Base-by-base conservation (phyloP, 2,113 vertebrate species). In the Nanorana parkeri region DNA sequence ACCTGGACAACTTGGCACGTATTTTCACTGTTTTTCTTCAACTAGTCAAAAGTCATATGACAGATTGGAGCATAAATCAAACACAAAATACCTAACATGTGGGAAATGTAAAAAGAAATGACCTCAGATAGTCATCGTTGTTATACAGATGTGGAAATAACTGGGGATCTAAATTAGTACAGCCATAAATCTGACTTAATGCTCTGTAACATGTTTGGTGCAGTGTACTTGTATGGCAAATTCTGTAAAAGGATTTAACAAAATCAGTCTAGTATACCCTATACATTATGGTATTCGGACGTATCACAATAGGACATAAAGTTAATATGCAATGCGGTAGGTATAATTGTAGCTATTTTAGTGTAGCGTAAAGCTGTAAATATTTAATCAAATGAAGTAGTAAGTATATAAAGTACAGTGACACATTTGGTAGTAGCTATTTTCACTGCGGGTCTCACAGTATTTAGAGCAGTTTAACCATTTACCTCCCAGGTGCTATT, bases 71-170 rank as follows among this genome's bases (percentile, higher is more conserved):
- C 19, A 80, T 80, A 80, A 80, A 72, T 80, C 56, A 64, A 51
- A 80, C 28, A 36, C 24, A 64, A 80, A 80, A 80, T 71, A 60
- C 21, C 56, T 71, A 52, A 32, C 56, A 64, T 71, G 78, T 80
- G 78, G 78, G 78, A 72, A 80, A 80, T 61, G n/a, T 80, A 61
- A 61, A 80, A 64, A 47, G 41, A 15, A 80, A 68, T 52, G 78
- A 72, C 56, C 68, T 80, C 68, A 71, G 52, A 52, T 71, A 80
- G 68, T 63, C 78, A 71, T 47, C 23, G 65, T 4, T 80, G 65
- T 4, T 80, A 20, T 26, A 80, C 78, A 80, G 67, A 81, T 81
- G 68, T 73, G 60, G 52, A 65, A 65, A 63, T 24, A 73, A 60
- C 47, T 65, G 15, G 65, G 47, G 7, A 36, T 55, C 32, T 73